Conservation (phyloP, 1,140 invertebrate genomes). For the Zaprionus gabonicus region DNA sequence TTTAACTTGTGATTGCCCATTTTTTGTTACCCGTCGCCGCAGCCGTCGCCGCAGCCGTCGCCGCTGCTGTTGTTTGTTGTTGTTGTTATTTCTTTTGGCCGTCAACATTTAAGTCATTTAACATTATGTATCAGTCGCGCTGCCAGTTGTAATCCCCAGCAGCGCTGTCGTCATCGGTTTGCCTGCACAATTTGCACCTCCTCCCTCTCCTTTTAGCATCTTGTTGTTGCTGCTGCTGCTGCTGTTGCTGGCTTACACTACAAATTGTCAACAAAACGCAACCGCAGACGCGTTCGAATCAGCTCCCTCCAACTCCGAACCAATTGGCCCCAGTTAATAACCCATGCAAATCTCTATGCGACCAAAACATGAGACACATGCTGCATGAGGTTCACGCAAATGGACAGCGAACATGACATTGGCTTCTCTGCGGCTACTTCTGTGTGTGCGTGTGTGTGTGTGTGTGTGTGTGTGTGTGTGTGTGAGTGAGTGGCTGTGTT, state of each 20-base stretch:
- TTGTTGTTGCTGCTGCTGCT: no score
- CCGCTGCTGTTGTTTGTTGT: slow-evolving; percentile 11
- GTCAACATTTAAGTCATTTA: slow-evolving; percentile 70
- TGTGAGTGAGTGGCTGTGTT: no score
- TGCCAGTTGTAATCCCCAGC: slow-evolving; percentile 70
- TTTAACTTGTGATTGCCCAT: slow-evolving; percentile 52
- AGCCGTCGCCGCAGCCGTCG: not conserved
- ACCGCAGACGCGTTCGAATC: slow-evolving; percentile 47
- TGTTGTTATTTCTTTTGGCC: slow-evolving; percentile 29
- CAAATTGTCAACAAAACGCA: slow-evolving; percentile 78
- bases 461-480: slow-evolving; percentile 28
- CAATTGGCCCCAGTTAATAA: slow-evolving; percentile 65
- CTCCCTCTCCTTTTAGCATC: not conserved
- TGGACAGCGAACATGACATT: slow-evolving; percentile 64
- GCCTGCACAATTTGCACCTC: slow-evolving; percentile 3
- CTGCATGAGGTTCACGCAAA: slow-evolving; percentile 28
- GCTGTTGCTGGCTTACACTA: slow-evolving; percentile 54
- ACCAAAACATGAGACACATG: slow-evolving; percentile 52
- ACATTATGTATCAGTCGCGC: slow-evolving; percentile 73
- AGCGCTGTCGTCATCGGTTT: slow-evolving; percentile 63
- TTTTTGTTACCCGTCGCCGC: slow-evolving; percentile 26
- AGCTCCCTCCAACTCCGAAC: not conserved
- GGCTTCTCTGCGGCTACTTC: slow-evolving; percentile 25
- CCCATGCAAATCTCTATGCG: slow-evolving; percentile 74
- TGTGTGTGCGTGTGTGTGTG: not conserved